Evolutionary conservation across 1,140 invertebrate species (phyloP), one percentile per base, ranked within the genome.

Genomic region (Planococcus citri): DNA sequence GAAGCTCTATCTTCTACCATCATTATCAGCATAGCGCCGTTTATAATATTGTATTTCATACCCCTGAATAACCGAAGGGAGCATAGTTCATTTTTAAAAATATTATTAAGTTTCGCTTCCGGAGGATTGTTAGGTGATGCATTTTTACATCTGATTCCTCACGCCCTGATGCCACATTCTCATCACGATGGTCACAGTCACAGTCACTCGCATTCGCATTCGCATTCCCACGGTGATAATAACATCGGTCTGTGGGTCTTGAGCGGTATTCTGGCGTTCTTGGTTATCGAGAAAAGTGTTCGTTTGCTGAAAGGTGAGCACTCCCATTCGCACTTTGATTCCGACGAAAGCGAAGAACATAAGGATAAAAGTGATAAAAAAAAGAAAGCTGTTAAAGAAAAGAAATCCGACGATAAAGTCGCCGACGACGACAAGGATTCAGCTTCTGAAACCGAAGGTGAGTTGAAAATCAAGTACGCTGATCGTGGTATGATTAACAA

Each of bases 111-210:
- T 71, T 97, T 98, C 82, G 95, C 94, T 8, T 95, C 94, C 6
- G 95, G 95, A 67, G 94, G 95, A 71, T 80, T 98, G 12, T 80
- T 98, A 1, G 95, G 95, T 9, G 95, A 98, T 83, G 94, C 95
- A 4, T 98, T 98, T 80, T 80, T 98, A 1, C 95, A 98, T 83
- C 80, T 98, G 25, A 98, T 98, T 76, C 95, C 95, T 37, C 95
- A 98, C 82, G 93, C 95, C 20, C 82, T 95, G 1, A 80, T 86
- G 41, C 84, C 88, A 8, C 83, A 85, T 71, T 75, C 76, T n/a
- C 81, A 80, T 75, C 76, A 77, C 27, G 77, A 78, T 33, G 76
- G 72, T 24, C 79, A 82, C 61, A 78, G 80, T 27, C 78, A 82
- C 74, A 80, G 78, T 8, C 84, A 87, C 74, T 72, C 78, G 71